Evolutionary conservation across 2,797 vertebrate genomes (phyloP), one percentile per base, ranked within the genome.

Genomic region (Sebastiscus tertius): DNA sequence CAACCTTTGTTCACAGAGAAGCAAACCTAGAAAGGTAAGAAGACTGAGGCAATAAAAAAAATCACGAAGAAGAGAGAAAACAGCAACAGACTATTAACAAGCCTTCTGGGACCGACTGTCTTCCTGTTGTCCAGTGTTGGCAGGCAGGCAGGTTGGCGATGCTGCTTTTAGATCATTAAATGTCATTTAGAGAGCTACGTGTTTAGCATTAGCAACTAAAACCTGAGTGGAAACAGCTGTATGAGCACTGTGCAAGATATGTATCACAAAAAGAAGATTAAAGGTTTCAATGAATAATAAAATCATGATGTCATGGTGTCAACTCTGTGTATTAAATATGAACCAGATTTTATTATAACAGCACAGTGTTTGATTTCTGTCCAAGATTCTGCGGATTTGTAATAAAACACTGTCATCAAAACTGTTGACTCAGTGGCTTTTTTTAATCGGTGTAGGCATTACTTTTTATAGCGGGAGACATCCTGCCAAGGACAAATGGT

Each of bases 401-500:
- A 62, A 82, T 84, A 46, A 74, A 84, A 72, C 60, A 55, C 75
- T 76, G 67, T 61, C 75, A 18, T 73, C 72, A 74, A 89, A 87
- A 88, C 55, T 89, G 89, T 83, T 82, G 90, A 90, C 83, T 89
- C 90, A 83, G 55, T 73, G 66, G 26, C 65, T 89, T 86, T 77
- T 79, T 84, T 85, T 87, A 86, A 88, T 88, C 33, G 75, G 26
- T 39, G 58, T 46, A 46, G 78, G 36, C 75, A 72, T 88, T 87
- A 83, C 66, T 61, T 84, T 88, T 90, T 90, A 85, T 54, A 75
- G 81, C 20, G 4, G 36, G 31, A 66, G 76, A 84, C 68, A 29
- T 6, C 6, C 4, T 80, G 93, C 92, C 92, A 94, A 88, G 85
- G 77, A 85, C 79, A 80, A 88, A 79, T 74, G 84, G 83, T 84